Base-by-base conservation (phyloP, 2,888 invertebrate species). In the Acleris literana region DNA sequence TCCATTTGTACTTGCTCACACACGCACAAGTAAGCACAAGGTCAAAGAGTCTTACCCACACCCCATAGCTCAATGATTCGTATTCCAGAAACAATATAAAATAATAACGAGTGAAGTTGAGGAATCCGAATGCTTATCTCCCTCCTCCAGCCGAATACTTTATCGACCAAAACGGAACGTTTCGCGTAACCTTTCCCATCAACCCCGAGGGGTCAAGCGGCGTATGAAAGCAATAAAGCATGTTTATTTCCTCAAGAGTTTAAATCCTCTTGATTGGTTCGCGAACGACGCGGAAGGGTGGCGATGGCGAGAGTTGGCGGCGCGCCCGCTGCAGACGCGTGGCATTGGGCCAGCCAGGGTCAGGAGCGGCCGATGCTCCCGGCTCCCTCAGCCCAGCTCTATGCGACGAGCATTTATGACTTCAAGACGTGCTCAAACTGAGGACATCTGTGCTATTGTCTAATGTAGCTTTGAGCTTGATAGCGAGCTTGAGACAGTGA, bases 331-430 rank as follows among this genome's bases (percentile, higher is more conserved):
- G 64, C 68, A 63, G 74, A 77, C 79, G 72, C 80, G 88, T 91
- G 92, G 91, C 91, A 92, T 90, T 90, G 91, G 87, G 88, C 91
- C 90, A 90, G 90, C 87, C 91, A 92, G 87, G 92, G 92, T 92
- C 92, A 91, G 86, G 91, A 90, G 90, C 92, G 92, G 87, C 65
- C 92, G 85, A 88, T 90, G 91, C 88, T 82, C 92, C 78, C 86
- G 69, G 43, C 76, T 72, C 74, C 82, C 76, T 83, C 84, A 83
- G 74, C 74, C 75, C 78, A 76, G 73, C 29, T 57, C 46, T 13
- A 59, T 48, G 44, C 33, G 18, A 55, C 17, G 18, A 51, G 46
- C 33, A 63, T 57, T 57, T 63, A 57, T 56, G 57, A 17, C 57
- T 43, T 25, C n/a, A 57, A 55, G 55, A 55, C 55, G 43, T 43